Evolutionary conservation across 2,113 vertebrate species (phyloP).

Genomic region (Lampris incognitus): DNA sequence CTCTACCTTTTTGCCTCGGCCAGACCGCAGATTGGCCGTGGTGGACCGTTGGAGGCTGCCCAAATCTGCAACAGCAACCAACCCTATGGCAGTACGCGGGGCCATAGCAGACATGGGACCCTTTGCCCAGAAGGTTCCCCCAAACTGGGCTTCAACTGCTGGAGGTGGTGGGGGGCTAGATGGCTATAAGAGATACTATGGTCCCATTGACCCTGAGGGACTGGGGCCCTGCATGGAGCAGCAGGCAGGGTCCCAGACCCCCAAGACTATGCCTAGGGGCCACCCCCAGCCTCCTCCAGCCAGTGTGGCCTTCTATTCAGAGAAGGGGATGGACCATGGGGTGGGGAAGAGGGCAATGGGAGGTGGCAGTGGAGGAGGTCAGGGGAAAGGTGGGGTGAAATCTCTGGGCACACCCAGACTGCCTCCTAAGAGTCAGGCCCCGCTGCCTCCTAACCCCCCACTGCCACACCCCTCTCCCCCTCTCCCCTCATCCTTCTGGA

Average conservation of each 20-base stretch:
- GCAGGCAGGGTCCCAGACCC: constrained; percentile 85
- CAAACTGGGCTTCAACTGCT: constrained; percentile 78
- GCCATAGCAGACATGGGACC: constrained; percentile 77
- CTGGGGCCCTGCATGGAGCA: constrained; percentile 87
- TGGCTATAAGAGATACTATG: constrained; percentile 92
- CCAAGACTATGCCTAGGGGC: constrained; percentile 83
- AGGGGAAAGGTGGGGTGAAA: constrained; percentile 84
- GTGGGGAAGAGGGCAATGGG: constrained; percentile 84
- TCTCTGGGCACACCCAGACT: constrained; percentile 82
- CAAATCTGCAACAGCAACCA: constrained; percentile 82
- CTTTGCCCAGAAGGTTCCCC: constrained; percentile 79
- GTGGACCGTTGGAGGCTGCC: constrained; percentile 91
- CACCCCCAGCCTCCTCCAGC: constrained; percentile 83
- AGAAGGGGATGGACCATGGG: constrained; percentile 83
- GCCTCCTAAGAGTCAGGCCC: constrained; percentile 83
- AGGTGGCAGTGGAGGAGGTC: constrained; percentile 81
- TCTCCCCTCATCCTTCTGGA: constrained; percentile 86
- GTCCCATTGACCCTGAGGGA: constrained; percentile 93
- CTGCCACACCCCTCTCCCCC: constrained; percentile 85
- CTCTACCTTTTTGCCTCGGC: constrained; percentile 88
- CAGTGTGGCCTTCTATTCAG: constrained; percentile 83
- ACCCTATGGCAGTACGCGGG: constrained; percentile 82
- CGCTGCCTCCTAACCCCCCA: constrained; percentile 85
- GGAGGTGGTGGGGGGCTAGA: constrained; percentile 84
- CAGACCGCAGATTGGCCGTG: constrained; percentile 86